Conservation (phyloP, 2,113 vertebrate species). For the Isichthys henryi region DNA sequence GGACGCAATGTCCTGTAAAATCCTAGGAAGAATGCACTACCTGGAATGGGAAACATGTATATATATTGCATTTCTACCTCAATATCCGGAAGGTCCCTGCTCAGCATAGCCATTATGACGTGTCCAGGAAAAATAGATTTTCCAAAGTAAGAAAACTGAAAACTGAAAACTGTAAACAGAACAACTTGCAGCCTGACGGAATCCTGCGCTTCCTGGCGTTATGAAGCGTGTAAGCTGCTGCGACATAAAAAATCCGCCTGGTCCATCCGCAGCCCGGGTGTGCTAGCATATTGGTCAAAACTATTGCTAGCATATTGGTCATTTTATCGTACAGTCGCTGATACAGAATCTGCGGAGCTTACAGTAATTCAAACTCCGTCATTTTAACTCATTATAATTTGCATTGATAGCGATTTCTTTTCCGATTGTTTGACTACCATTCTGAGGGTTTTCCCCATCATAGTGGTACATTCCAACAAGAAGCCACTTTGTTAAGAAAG, state of each 20-base stretch:
- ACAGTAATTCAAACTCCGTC: not conserved
- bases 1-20: not conserved
- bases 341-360: not conserved
- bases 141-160: not conserved
- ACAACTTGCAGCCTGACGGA: constrained; percentile 11
- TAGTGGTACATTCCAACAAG: constrained; percentile 17
- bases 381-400: not conserved
- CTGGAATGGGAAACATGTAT: not conserved
- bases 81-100: constrained; percentile 70
- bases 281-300: constrained; percentile 5
- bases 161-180: constrained; percentile 6
- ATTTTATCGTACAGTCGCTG: not conserved
- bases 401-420: not conserved
- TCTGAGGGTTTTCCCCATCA: not conserved
- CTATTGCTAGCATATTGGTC: not conserved
- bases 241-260: constrained; percentile 14
- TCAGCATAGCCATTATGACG: constrained; percentile 62
- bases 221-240: not conserved
- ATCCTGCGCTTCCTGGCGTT: constrained; percentile 21
- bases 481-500: not conserved
- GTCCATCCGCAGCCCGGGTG: not conserved
- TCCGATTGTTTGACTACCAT: no score
- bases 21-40: not conserved
- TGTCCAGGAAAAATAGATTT: constrained; percentile 12
- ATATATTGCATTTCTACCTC: constrained; percentile 57